Evolutionary conservation across 2,797 vertebrate species (phyloP).

Genomic region (Lacerta agilis): DNA sequence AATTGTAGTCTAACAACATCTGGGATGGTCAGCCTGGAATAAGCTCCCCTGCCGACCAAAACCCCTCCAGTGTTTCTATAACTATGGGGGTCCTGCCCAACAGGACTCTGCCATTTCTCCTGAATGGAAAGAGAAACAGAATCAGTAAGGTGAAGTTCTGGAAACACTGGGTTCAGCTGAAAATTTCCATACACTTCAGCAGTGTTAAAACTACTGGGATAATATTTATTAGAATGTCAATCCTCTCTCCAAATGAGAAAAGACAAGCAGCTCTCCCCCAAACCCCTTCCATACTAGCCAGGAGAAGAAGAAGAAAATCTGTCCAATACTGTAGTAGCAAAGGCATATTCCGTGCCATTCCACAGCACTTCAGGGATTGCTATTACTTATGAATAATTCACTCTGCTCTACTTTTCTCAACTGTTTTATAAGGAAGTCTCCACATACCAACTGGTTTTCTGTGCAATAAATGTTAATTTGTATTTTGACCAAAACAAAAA

Average conservation of each 20-base stretch:
- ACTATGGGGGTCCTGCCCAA: neutral
- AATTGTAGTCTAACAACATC: too few relatives aligned
- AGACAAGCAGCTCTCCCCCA: neutral
- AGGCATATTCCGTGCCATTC: neutral
- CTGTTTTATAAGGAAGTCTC: neutral
- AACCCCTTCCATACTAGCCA: neutral
- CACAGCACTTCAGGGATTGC: neutral
- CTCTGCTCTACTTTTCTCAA: neutral
- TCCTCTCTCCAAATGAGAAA: neutral
- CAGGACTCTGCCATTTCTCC: neutral
- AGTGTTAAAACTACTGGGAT: neutral
- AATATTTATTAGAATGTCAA: neutral
- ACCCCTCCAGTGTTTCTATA: neutral
- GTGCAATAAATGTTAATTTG: neutral
- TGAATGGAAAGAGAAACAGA: constrained; percentile 26
- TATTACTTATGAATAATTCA: neutral
- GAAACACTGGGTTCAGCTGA: neutral
- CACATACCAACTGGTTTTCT: neutral
- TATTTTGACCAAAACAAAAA: neutral
- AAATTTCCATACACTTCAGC: neutral
- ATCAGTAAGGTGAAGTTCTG: constrained; percentile 40
- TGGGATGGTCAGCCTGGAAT: too few relatives aligned
- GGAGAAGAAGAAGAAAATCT: neutral
- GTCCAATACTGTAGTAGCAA: neutral
- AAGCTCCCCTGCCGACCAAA: too few relatives aligned